Percentiles rank a stretch among this genome's conserved stretches.
These are phyloP conservation scores for Nettapus auritus DNA, from an alignment of 2,113 vertebrate genomes.

Conservation along the genomic window DNA sequence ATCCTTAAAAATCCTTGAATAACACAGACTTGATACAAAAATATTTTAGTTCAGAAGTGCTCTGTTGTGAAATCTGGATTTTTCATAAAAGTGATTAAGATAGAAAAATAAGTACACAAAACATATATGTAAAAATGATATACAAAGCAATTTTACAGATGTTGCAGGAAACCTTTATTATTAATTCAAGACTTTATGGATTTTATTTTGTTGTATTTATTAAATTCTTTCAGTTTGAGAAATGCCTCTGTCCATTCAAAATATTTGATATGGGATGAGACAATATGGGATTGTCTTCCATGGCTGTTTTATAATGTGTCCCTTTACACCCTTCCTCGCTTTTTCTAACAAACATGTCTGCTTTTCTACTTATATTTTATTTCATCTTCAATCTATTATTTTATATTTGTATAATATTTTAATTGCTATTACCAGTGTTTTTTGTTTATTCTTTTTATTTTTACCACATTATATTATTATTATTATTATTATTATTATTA, in stretches of 20 bases:
- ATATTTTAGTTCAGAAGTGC: neutral
- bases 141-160: neutral
- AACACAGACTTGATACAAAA: neutral
- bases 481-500: neutral
- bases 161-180: neutral
- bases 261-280: neutral
- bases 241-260: neutral
- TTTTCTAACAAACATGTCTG: neutral
- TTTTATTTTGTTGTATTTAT: neutral
- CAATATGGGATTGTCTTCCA: neutral
- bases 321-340: neutral
- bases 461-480: neutral
- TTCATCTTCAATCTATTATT: neutral
- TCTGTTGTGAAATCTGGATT: neutral
- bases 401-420: slow-evolving; percentile 19
- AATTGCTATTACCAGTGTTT: neutral
- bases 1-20: neutral
- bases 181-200: neutral
- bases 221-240: neutral
- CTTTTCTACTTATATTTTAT: neutral
- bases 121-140: neutral
- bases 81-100: neutral
- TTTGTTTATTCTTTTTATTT: neutral
- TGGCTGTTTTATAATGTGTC: neutral
- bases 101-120: neutral